Percentiles rank a stretch among this genome's conserved stretches.
Evolutionary conservation across 2,888 invertebrate species (phyloP).

Genomic region (Dione juno): DNA sequence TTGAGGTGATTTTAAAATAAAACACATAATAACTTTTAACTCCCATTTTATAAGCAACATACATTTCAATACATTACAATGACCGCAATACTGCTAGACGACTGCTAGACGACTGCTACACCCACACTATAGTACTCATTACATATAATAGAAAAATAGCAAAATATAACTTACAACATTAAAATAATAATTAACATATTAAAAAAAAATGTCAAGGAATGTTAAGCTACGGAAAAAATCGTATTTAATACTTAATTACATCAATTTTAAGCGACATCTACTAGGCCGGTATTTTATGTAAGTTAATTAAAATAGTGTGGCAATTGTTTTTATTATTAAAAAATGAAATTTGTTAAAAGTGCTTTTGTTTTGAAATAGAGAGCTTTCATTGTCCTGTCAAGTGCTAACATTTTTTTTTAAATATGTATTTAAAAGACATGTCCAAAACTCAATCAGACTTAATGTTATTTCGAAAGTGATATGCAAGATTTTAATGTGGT

Average conservation of each 20-base stretch:
- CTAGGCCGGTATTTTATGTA: slow-evolving; percentile 2
- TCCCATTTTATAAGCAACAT: slow-evolving; percentile 44
- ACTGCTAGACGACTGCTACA: slow-evolving; percentile 27
- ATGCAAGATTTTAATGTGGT: background rate
- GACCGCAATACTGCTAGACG: slow-evolving; percentile 23
- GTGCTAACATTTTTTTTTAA: no score
- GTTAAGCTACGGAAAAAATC: background rate
- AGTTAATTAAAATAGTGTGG: slow-evolving; percentile 4
- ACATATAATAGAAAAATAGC: slow-evolving; percentile 27
- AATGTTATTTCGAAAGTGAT: no score
- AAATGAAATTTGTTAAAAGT: background rate
- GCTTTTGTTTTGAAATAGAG: no score
- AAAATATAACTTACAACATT: slow-evolving; percentile 19
- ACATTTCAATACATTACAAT: slow-evolving; percentile 34
- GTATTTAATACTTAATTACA: slow-evolving; percentile 7
- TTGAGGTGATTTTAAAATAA: slow-evolving; percentile 13
- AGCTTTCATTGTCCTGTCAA: background rate
- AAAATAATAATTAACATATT: slow-evolving; percentile 13
- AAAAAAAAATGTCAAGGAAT: slow-evolving; percentile 10
- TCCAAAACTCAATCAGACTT: no score
- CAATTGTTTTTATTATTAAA: background rate
- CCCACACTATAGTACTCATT: slow-evolving; percentile 19
- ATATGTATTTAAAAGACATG: no score
- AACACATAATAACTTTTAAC: slow-evolving; percentile 25
- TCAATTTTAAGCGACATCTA: slow-evolving; percentile 1